Conservation (phyloP, 2,113 vertebrate species). For the Phainopepla nitens region DNA sequence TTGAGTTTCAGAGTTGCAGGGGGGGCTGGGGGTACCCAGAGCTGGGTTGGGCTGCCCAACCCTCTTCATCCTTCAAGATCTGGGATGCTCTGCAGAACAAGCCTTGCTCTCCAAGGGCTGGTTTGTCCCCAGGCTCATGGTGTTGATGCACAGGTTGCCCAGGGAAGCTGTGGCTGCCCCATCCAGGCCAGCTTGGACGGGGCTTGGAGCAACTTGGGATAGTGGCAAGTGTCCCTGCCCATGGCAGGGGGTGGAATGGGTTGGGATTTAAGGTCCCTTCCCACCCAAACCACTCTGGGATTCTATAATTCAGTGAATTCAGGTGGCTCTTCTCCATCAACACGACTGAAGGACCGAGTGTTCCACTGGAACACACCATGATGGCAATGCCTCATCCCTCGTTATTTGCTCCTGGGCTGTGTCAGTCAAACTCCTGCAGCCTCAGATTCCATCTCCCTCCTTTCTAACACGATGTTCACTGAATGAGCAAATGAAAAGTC, state of each 20-base stretch:
- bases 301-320: neutral
- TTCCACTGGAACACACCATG: neutral
- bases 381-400: neutral
- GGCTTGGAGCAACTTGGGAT: neutral
- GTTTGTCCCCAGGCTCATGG: neutral
- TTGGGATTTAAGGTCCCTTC: neutral
- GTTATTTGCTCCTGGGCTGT: fast-evolving
- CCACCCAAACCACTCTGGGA: neutral
- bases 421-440: neutral
- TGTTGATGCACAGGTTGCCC: neutral
- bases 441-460: neutral
- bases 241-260: neutral
- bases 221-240: neutral
- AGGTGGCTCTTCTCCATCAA: neutral
- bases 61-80: fast-evolving
- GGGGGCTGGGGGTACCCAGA: neutral
- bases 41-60: neutral
- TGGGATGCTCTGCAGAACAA: neutral
- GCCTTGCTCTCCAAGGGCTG: neutral
- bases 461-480: neutral
- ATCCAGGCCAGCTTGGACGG: fast-evolving
- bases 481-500: neutral
- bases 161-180: neutral
- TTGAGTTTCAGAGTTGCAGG: fast-evolving
- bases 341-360: fast-evolving